These are phyloP conservation scores for Microplitis manilae DNA, from an alignment of 2,888 invertebrate genomes.

Conservation along the genomic window DNA sequence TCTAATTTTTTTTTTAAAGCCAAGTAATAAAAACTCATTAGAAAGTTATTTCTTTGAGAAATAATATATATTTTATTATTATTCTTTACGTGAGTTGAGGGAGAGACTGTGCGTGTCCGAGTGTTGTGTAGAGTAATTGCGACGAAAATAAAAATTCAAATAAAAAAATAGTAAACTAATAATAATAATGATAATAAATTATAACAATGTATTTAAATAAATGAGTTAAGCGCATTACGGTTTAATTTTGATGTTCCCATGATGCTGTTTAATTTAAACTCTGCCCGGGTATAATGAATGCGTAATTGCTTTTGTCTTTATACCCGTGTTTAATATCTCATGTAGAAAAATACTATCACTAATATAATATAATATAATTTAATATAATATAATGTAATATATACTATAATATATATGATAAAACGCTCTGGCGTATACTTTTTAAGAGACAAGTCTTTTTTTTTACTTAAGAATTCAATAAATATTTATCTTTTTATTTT, in stretches of 20 bases:
- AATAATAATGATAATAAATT: neutral
- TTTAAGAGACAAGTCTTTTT: neutral
- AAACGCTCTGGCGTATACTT: neutral
- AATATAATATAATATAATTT: neutral
- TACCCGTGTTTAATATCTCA: slow-evolving; percentile 47
- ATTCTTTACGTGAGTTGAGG: slow-evolving; percentile 27
- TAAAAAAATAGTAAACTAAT: neutral
- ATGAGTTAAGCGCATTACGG: neutral
- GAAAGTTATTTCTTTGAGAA: slow-evolving; percentile 22
- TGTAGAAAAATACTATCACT: slow-evolving; percentile 69
- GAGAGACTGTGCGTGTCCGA: neutral
- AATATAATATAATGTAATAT: slow-evolving; percentile 6
- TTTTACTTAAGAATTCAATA: neutral
- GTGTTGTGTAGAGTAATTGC: neutral
- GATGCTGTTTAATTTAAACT: slow-evolving; percentile 1
- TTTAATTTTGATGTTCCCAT: slow-evolving; percentile 1
- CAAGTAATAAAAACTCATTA: neutral
- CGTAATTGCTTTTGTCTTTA: slow-evolving; percentile 27
- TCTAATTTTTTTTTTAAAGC: neutral
- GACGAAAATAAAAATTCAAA: neutral
- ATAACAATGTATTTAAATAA: neutral
- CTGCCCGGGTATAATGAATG: slow-evolving; percentile 18
- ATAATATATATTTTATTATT: slow-evolving; percentile 17
- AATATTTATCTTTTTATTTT: slow-evolving; percentile 29
- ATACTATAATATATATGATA: slow-evolving; percentile 17